These are phyloP conservation scores for Brachionus rubens DNA, from an alignment of 1,140 invertebrate species.

Conservation along the genomic window DNA sequence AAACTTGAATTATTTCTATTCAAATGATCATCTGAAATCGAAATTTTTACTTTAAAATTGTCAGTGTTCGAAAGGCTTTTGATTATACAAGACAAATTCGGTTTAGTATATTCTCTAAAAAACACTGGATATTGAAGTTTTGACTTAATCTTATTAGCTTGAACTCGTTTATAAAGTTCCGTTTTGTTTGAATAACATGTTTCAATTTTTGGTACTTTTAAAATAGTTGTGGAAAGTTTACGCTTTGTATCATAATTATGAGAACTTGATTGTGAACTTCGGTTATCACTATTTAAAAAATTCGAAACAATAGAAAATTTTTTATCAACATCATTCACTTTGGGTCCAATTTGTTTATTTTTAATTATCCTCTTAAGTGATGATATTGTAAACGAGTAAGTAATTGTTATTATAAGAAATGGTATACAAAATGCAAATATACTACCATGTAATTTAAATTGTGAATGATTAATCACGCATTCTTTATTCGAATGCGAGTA, in stretches of 20 bases:
- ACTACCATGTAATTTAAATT: slow-evolving; percentile 85
- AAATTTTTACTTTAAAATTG: too few relatives aligned
- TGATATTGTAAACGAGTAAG: slow-evolving; percentile 82
- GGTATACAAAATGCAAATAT: slow-evolving; percentile 93
- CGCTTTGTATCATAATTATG: background rate
- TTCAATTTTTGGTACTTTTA: too few relatives aligned
- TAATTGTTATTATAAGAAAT: slow-evolving; percentile 84
- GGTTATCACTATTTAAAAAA: background rate
- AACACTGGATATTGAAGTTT: too few relatives aligned
- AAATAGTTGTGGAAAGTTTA: too few relatives aligned
- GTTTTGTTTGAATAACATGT: too few relatives aligned
- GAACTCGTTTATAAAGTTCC: too few relatives aligned
- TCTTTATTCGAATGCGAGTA: slow-evolving; percentile 56
- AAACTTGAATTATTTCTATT: too few relatives aligned
- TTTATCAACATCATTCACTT: background rate
- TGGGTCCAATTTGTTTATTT: background rate
- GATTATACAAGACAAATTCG: too few relatives aligned
- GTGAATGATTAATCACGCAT: slow-evolving; percentile 72
- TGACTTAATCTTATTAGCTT: too few relatives aligned
- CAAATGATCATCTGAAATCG: too few relatives aligned
- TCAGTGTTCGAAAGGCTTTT: too few relatives aligned
- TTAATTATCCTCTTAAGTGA: slow-evolving; percentile 51
- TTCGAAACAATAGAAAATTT: background rate
- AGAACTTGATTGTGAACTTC: background rate
- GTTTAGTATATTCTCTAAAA: too few relatives aligned